Conservation (phyloP, 2,797 vertebrate species). For the Anguilla megastoma region DNA sequence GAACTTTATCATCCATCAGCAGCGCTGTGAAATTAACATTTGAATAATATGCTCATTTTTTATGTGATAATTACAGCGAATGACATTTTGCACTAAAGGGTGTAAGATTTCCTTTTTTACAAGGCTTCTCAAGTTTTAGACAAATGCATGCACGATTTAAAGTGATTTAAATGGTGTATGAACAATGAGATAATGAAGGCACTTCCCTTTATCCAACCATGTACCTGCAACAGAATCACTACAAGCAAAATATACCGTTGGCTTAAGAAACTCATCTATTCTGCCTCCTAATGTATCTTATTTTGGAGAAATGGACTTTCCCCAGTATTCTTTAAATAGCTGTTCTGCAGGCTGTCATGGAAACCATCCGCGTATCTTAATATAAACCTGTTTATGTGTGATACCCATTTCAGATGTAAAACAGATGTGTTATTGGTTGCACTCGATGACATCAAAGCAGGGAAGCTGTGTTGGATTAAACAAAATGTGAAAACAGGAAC, state of each 20-base stretch:
- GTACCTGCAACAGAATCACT: background rate
- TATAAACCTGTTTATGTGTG: conserved; percentile 33
- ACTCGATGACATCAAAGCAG: conserved; percentile 23
- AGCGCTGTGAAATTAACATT: conserved; percentile 2
- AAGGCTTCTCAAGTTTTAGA: background rate
- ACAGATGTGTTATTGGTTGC: conserved; percentile 30
- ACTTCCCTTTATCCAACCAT: background rate
- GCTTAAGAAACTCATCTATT: background rate
- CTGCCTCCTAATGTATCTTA: background rate
- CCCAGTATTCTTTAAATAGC: conserved; percentile 20
- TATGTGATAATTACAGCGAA: background rate
- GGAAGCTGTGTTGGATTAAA: background rate
- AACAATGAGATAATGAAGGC: background rate
- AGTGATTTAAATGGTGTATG: background rate
- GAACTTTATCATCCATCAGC: background rate
- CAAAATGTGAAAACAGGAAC: background rate
- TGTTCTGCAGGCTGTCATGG: conserved; percentile 50
- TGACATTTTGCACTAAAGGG: background rate
- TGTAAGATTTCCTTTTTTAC: background rate
- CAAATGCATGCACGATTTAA: background rate
- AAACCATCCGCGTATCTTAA: conserved; percentile 43
- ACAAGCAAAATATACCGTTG: background rate
- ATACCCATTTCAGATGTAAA: conserved; percentile 37
- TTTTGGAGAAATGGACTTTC: background rate
- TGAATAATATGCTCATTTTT: background rate